Conservation (phyloP, 2,888 invertebrate species). For the Eupsilia transversa region DNA sequence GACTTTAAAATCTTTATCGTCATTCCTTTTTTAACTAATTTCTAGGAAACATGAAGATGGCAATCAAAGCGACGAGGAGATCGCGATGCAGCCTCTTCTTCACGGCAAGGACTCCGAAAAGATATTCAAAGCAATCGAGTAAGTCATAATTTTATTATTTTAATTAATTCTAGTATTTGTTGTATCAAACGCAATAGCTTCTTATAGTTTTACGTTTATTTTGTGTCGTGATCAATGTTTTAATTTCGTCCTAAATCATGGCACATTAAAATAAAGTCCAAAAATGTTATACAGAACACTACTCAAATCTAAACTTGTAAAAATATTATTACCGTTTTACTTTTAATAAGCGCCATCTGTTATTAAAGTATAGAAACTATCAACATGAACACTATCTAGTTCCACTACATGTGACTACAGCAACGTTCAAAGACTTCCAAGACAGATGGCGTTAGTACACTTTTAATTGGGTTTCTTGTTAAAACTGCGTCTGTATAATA, state of each 20-base stretch:
- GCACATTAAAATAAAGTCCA: constrained; percentile 83
- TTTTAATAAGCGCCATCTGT: constrained; percentile 39
- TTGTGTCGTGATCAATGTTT: constrained; percentile 74
- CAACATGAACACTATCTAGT: constrained; percentile 16
- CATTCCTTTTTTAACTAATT: background rate
- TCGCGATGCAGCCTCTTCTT: constrained; percentile 94
- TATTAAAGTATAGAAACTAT: background rate
- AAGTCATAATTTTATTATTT: constrained; percentile 80
- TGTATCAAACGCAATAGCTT: constrained; percentile 55
- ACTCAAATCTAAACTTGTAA: background rate
- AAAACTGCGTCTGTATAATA: constrained; percentile 54
- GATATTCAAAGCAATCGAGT: constrained; percentile 93
- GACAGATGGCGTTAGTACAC: constrained; percentile 42
- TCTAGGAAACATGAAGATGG: constrained; percentile 82
- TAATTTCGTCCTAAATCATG: constrained; percentile 78
- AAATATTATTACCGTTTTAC: background rate
- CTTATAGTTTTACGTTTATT: constrained; percentile 58
- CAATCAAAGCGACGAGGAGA: constrained; percentile 92
- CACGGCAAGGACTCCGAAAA: constrained; percentile 91
- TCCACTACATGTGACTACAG: background rate
- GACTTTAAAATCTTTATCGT: background rate
- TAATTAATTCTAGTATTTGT: constrained; percentile 29
- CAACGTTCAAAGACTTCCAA: background rate
- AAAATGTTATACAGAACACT: constrained; percentile 72
- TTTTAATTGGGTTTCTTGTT: too few species aligned